Base-by-base conservation (phyloP, 2,113 vertebrate genomes). In the Thunnus thynnus region DNA sequence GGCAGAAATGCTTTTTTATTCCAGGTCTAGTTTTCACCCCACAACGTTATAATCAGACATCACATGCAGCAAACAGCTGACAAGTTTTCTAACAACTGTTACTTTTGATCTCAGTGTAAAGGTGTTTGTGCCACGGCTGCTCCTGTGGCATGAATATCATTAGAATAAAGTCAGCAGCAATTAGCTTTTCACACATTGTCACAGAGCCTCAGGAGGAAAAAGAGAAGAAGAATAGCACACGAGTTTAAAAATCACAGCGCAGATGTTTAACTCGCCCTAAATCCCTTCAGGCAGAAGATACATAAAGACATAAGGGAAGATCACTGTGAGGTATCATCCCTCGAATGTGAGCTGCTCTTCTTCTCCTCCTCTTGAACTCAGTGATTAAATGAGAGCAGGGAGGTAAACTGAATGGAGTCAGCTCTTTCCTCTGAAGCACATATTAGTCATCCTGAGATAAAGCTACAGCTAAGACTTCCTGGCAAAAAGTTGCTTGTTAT, bases 111-210 rank as follows among this genome's bases (percentile, higher is more conserved):
- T 46, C 36, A 0, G 50, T 3, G 48, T 54, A 72, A 78, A 90
- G 60, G 82, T 83, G 78, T 82, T 71, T 47, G 62, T 17, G 70
- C 69, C 72, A 2, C 25, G 76, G 79, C 67, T 16, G 48, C 78
- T 86, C 76, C 78, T 41, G 57, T 41, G 78, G 85, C 85, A 51
- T 85, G 90, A 88, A 89, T 90, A 78, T 61, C 58, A 83, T 86
- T 86, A 80, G 66, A 89, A 73, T 60, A 71, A 80, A 88, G 81
- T 87, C 76, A 54, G 80, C 80, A 76, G 65, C 78, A 86, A 89
- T 88, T 86, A 80, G 52, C 50, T 46, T 67, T 60, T 81, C 80
- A 58, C 83, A 84, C 80, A 1, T 68, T 1, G 12, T 25, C 30
- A 6, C 30, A 11, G 46, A 64, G 79, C 86, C 82, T 36, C 10